Evolutionary conservation across 1,140 invertebrate species (phyloP), one percentile per base, ranked within the genome.

Genomic region (Temnothorax longispinosus): DNA sequence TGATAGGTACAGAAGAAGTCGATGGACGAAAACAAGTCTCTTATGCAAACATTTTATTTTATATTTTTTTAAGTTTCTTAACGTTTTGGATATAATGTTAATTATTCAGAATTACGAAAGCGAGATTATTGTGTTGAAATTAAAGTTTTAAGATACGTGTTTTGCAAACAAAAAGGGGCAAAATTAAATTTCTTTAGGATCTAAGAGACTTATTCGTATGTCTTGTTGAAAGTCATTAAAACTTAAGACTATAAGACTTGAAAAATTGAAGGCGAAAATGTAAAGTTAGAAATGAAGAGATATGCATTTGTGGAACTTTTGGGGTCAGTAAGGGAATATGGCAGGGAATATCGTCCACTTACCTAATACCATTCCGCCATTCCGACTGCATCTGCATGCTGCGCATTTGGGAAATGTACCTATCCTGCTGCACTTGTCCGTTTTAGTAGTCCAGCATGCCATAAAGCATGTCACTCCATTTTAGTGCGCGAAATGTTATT

Each of bases 381-480:
- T 65, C 11, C 41, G 11, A 64, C 18, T 62, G 41, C 41, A 62
- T 77, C 27, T 18, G 27, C 44, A 11, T 50, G 27, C 11, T 27
- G 27, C 35, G 75, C 75, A 50, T 78, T 27, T 50, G 76, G 44
- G 32, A 44, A 78, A 65, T 41, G 60, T 80, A 52, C 18, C 21
- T 47, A 58, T 27, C 52, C 32, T 32, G 74, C 21, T 11, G 5
- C n/a, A 65, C 47, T 67, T 27, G 76, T 54, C 32, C 50, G 62
- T 67, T 78, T 80, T 41, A 38, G 32, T 65, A 41, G 62, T 15
- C 18, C 47, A 0, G 6, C 27, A 10, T 15, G 1, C 44, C 32
- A 54, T 65, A 67, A 65, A 80, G 18, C n/a, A 60, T 21, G n/a
- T n/a, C 13, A 21, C 11, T 67, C n/a, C 47, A 52, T 62, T 38